phyloP scores from a whole-genome alignment of 2,113 vertebrate genomes.

The Phycodurus eques region DNA sequence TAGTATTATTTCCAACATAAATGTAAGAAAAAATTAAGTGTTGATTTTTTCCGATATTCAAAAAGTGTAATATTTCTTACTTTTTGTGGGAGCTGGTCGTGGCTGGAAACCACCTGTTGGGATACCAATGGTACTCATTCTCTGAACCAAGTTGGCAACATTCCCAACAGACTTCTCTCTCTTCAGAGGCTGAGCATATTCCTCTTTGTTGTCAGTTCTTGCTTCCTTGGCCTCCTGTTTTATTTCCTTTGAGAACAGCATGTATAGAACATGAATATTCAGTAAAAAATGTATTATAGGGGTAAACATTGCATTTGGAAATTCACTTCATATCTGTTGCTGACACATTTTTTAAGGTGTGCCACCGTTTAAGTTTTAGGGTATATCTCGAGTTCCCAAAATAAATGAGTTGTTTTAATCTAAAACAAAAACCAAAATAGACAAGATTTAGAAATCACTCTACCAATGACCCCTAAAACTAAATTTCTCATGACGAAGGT shows the following conservation, averaged over 20 bases:
- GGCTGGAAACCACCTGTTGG: constrained; percentile 88
- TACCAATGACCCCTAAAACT: no score
- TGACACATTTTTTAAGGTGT: background rate
- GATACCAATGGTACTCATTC: constrained; percentile 89
- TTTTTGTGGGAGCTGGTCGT: constrained; percentile 76
- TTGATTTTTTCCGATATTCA: background rate
- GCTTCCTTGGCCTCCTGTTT: constrained; percentile 71
- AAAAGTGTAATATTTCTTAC: constrained; percentile 67
- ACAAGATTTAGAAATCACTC: no score
- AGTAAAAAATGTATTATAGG: background rate
- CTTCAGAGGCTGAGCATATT: constrained; percentile 63
- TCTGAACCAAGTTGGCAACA: constrained; percentile 91
- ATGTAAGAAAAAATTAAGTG: background rate
- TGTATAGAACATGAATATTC: background rate
- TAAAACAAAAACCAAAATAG: no score
- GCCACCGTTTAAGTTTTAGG: no score
- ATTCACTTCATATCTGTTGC: background rate
- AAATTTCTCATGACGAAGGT: no score
- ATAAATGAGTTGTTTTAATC: background rate
- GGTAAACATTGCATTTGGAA: background rate
- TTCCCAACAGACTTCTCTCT: constrained; percentile 83
- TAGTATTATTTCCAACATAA: background rate
- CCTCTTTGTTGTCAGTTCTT: constrained; percentile 78
- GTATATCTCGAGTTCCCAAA: background rate
- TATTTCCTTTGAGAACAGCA: constrained; percentile 76